Base-by-base conservation (phyloP, 2,113 vertebrate genomes). In the Channa argus region DNA sequence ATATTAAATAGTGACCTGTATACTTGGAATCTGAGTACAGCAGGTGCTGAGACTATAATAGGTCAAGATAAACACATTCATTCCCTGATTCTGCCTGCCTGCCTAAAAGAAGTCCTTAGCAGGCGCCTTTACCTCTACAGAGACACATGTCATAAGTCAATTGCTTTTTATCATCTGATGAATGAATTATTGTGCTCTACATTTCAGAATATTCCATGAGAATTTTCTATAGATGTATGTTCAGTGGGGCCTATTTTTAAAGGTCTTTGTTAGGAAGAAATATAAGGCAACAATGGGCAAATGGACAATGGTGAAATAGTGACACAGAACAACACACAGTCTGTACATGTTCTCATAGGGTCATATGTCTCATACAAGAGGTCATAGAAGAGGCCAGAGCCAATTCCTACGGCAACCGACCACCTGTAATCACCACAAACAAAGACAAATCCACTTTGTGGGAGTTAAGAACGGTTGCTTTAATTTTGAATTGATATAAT, bases 351-450 rank as follows among this genome's bases (percentile, higher is more conserved):
- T 71, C 24, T 67, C 54, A 15, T 79, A 76, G 68, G 53, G 14
- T 36, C n/a, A 59, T 36, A 39, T 24, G 24, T 1, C 24, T 24
- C 24, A 24, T 24, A 24, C 24, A 1, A 24, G 24, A 24, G 24
- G 41, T 58, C 14, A 15, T 8, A 61, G 53, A 56, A 69, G 74
- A 52, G 49, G 65, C 77, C 66, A 10, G 56, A 41, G 68, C 68
- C 68, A 49, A 80, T 72, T 71, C 55, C 69, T 8, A 43, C 78
- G 80, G 62, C 53, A 76, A 71, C 59, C 7, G 33, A 12, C 14
- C 11, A 75, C 79, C 84, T 77, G 50, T 84, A 83, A 87, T 87
- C 45, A 87, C 24, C 59, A 39, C 54, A 80, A 80, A 51, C 13
- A 61, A 56, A 81, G 73, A 62, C 52, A 36, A 3, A 49, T 58